Evolutionary conservation across 2,113 vertebrate species (phyloP).

Genomic region (Corynorhinus townsendii): DNA sequence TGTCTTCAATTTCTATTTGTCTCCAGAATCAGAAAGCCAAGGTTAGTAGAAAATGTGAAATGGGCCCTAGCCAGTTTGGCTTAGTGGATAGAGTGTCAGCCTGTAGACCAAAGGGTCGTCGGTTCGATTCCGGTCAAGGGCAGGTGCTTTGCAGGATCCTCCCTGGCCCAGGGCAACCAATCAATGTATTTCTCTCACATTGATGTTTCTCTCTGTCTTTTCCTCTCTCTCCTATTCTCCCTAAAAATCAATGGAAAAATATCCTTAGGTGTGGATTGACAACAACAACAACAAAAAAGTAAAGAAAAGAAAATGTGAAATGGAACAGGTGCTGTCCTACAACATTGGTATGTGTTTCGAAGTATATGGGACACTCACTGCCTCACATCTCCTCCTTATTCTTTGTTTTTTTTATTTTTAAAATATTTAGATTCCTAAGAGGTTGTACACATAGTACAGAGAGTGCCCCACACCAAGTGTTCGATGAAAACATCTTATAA

Average conservation of each 20-base stretch:
- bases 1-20: not conserved
- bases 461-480: accelerated
- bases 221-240: no score
- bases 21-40: not conserved
- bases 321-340: not conserved
- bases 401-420: not conserved
- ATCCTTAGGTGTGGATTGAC: no score
- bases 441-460: not conserved
- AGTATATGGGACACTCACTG: not conserved
- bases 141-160: no score
- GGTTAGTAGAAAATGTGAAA: not conserved
- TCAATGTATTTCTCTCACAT: no score
- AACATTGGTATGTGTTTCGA: not conserved
- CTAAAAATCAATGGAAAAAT: no score
- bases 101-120: no score
- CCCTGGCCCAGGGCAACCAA: no score
- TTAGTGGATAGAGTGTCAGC: no score
- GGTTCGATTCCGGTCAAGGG: no score
- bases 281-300: no score
- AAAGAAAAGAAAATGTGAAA: not conserved
- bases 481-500: not conserved
- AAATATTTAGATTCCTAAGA: not conserved
- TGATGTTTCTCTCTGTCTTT: no score
- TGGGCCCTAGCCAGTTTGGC: not conserved
- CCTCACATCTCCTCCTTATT: not conserved